Conservation (phyloP, 2,113 vertebrate species). For the Pagrus major region DNA sequence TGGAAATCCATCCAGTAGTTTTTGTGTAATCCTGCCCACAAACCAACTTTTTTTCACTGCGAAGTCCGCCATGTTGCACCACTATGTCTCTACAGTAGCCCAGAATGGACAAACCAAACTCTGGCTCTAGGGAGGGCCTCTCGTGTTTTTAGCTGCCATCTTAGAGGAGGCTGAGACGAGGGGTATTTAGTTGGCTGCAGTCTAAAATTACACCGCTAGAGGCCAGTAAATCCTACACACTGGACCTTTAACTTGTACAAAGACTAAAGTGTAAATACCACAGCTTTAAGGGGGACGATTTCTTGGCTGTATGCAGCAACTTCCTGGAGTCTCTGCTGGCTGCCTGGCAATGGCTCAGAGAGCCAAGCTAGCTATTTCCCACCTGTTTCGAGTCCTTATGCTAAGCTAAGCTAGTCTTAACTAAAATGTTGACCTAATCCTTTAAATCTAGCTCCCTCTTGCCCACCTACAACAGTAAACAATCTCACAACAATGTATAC, state of each 20-base stretch:
- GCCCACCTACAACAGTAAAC: background rate
- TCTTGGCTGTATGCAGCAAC: background rate
- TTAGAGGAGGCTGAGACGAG: too few relatives aligned
- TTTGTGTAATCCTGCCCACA: too few relatives aligned
- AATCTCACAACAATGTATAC: background rate
- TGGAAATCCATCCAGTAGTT: too few relatives aligned
- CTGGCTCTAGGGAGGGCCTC: too few relatives aligned
- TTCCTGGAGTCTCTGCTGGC: background rate
- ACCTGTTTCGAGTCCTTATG: background rate
- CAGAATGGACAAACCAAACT: too few relatives aligned
- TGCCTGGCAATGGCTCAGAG: background rate
- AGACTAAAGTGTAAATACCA: background rate
- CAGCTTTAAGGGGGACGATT: background rate
- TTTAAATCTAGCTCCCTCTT: background rate
- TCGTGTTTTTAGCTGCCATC: too few relatives aligned
- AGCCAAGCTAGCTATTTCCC: background rate
- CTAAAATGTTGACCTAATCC: background rate
- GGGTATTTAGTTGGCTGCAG: too few relatives aligned
- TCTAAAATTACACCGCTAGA: too few relatives aligned
- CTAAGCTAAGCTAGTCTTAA: background rate
- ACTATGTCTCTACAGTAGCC: too few relatives aligned
- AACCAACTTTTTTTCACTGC: too few relatives aligned
- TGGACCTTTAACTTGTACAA: background rate
- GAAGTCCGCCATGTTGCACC: too few relatives aligned
- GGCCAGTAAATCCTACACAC: too few relatives aligned